phyloP scores from a whole-genome alignment of 64 coral and sea anemone genomes.

The Montipora capricornis region DNA sequence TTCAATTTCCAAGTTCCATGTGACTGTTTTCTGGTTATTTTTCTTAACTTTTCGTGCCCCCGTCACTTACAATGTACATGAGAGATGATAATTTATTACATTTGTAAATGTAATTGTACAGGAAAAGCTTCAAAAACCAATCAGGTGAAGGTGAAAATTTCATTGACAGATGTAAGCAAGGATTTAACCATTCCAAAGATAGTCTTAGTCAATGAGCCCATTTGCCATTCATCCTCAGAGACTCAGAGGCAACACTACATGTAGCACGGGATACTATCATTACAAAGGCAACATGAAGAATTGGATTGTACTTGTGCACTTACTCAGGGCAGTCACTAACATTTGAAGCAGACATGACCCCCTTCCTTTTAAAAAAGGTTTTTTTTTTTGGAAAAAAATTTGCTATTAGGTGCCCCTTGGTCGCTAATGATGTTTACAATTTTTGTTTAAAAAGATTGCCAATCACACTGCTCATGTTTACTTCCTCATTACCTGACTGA shows the following conservation, averaged over 20 bases:
- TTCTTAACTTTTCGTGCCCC: constrained; percentile 5
- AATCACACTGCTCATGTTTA: constrained; percentile 21
- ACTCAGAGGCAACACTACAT: constrained; percentile 4
- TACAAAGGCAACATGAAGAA: constrained; percentile 12
- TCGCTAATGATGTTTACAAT: constrained; percentile 2
- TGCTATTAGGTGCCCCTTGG: constrained; percentile 10
- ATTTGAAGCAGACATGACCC: constrained; percentile 19
- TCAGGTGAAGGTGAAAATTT: constrained; percentile 11
- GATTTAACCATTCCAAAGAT: constrained; percentile 12
- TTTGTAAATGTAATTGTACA: constrained; percentile 19
- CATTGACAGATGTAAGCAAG: neutral
- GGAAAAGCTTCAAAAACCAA: constrained; percentile 12
- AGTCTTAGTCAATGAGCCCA: neutral
- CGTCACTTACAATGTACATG: constrained; percentile 7
- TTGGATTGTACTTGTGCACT: constrained; percentile 15
- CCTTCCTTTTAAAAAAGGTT: neutral
- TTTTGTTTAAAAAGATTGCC: neutral
- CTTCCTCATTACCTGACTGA: constrained; percentile 8
- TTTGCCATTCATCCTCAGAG: constrained; percentile 1
- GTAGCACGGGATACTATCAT: constrained; percentile 5
- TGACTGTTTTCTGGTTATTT: constrained; percentile 8
- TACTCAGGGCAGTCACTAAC: constrained; percentile 23
- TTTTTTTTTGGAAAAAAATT: neutral
- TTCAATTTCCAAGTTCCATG: constrained; percentile 18
- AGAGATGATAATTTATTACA: constrained; percentile 22